These are phyloP conservation scores for Mareca penelope DNA, from an alignment of 2,797 vertebrate genomes.

Conservation along the genomic window DNA sequence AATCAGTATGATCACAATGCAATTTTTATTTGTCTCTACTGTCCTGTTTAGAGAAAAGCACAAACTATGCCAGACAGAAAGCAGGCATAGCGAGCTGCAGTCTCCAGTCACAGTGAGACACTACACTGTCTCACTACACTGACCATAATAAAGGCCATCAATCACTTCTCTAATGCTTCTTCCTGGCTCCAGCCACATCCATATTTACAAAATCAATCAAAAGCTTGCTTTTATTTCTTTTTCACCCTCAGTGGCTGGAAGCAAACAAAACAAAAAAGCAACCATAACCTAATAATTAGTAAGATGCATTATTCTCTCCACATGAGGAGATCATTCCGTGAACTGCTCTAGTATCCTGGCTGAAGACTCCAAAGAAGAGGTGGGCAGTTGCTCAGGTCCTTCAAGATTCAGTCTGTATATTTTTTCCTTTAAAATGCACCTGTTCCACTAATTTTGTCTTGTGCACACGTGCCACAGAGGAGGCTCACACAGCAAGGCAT, in stretches of 20 bases:
- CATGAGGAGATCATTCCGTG: not conserved
- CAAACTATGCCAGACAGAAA: not conserved
- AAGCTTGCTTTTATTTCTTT: slow-evolving; percentile 12
- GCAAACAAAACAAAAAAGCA: not conserved
- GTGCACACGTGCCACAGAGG: not conserved
- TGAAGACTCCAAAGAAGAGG: not conserved
- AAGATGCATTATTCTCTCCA: not conserved
- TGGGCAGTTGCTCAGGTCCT: not conserved
- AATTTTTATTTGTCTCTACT: not conserved
- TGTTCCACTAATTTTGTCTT: not conserved
- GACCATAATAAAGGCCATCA: slow-evolving; percentile 12
- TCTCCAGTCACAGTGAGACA: not conserved
- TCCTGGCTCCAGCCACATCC: not conserved
- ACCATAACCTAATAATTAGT: not conserved
- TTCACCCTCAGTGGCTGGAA: not conserved
- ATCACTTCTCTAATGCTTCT: not conserved
- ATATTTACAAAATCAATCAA: slow-evolving; percentile 34
- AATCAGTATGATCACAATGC: not conserved
- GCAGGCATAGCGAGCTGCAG: not conserved
- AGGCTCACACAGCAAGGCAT: not conserved
- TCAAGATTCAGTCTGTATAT: not conserved
- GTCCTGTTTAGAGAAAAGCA: not conserved
- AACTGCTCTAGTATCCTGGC: not conserved
- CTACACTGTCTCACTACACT: not conserved
- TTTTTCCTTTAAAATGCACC: not conserved